These are phyloP conservation scores for Azorinus chamasolen DNA, from an alignment of 2,888 invertebrate genomes.

Conservation along the genomic window DNA sequence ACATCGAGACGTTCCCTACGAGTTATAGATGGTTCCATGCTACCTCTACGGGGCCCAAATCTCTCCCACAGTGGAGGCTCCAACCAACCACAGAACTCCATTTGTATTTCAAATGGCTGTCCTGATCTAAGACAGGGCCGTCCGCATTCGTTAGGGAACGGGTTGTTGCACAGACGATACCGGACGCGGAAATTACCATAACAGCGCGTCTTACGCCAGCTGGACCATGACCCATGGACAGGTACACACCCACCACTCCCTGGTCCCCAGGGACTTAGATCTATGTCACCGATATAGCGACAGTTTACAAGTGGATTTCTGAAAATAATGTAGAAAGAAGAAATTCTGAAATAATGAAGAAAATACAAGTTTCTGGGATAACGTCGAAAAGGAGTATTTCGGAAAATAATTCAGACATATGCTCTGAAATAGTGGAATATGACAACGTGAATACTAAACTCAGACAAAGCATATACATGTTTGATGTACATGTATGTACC, in stretches of 20 bases:
- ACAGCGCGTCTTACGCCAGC: conserved; percentile 34
- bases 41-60: background rate
- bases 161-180: conserved; percentile 39
- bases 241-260: conserved; percentile 13
- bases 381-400: too few species aligned
- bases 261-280: conserved; percentile 30
- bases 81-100: conserved; percentile 5
- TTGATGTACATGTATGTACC: too few species aligned
- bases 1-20: too few species aligned
- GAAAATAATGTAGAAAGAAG: conserved; percentile 6
- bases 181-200: conserved; percentile 15
- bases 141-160: conserved; percentile 44
- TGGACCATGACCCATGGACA: conserved; percentile 48
- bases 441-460: too few species aligned
- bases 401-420: too few species aligned
- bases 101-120: conserved; percentile 14
- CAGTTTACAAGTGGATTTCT: conserved; percentile 46
- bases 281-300: conserved; percentile 27
- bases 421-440: too few species aligned
- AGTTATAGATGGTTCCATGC: too few species aligned
- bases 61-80: background rate
- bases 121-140: conserved; percentile 20
- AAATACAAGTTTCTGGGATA: too few species aligned
- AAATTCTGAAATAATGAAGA: background rate
- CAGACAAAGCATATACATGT: too few species aligned